Conservation (phyloP, 2,113 vertebrate genomes). For the Oreocharis arfaki region DNA sequence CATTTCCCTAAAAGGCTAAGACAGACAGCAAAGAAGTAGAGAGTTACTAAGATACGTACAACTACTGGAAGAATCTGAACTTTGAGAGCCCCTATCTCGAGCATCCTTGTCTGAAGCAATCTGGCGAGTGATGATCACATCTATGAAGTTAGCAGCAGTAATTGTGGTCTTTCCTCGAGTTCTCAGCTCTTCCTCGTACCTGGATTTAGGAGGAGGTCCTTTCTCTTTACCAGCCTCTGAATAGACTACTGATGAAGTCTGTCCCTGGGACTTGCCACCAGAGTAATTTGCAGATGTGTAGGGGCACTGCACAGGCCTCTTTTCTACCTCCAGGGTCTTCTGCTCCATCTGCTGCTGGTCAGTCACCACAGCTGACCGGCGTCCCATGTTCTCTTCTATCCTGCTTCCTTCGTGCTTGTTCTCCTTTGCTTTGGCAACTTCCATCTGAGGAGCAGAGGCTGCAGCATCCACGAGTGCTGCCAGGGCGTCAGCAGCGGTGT, state of each 20-base stretch:
- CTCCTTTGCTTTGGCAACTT: slow-evolving; percentile 90
- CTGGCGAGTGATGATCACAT: slow-evolving; percentile 98
- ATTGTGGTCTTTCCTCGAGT: slow-evolving; percentile 97
- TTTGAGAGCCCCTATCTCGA: slow-evolving; percentile 90
- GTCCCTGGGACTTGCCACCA: slow-evolving; percentile 82
- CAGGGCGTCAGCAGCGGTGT: slow-evolving; percentile 90
- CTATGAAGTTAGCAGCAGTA: slow-evolving; percentile 97
- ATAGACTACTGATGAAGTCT: slow-evolving; percentile 76
- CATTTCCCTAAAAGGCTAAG: slow-evolving; percentile 1
- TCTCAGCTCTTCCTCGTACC: slow-evolving; percentile 96
- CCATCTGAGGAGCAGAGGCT: slow-evolving; percentile 92
- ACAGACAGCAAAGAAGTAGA: slow-evolving; percentile 45
- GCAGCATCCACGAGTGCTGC: slow-evolving; percentile 94
- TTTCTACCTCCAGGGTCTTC: slow-evolving; percentile 78
- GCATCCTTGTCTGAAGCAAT: slow-evolving; percentile 96
- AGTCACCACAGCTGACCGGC: slow-evolving; percentile 76
- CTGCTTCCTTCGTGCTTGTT: slow-evolving; percentile 83
- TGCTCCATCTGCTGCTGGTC: slow-evolving; percentile 79
- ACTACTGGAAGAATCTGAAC: slow-evolving; percentile 94
- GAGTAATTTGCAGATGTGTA: slow-evolving; percentile 73
- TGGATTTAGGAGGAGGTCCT: slow-evolving; percentile 89
- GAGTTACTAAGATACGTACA: slow-evolving; percentile 78
- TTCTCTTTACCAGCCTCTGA: slow-evolving; percentile 89
- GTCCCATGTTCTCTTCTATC: slow-evolving; percentile 81
- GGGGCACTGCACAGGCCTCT: slow-evolving; percentile 78